Evolutionary conservation across 2,113 vertebrate species (phyloP).

Genomic region (Sterna hirundo): DNA sequence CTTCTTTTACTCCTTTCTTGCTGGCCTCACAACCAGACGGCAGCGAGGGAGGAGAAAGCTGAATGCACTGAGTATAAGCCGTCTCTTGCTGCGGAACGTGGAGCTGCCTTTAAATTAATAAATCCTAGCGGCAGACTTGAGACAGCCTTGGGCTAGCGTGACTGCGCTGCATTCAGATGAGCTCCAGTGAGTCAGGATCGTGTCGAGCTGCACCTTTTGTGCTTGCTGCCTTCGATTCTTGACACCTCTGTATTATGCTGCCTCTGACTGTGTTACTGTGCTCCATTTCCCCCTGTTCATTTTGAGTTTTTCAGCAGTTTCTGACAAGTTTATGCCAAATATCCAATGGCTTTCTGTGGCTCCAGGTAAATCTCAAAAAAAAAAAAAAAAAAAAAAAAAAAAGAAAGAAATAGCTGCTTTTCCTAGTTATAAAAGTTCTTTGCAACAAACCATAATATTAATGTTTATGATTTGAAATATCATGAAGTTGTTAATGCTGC

Average conservation of each 20-base stretch:
- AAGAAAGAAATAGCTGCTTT: background rate
- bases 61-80: background rate
- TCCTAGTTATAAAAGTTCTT: background rate
- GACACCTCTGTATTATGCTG: background rate
- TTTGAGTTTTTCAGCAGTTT: background rate
- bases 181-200: background rate
- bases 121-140: background rate
- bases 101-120: background rate
- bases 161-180: background rate
- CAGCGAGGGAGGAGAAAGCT: background rate
- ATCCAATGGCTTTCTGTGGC: background rate
- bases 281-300: background rate
- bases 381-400: background rate
- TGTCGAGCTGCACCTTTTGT: background rate
- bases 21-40: background rate
- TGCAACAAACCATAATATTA: background rate
- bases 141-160: background rate
- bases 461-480: background rate
- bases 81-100: background rate
- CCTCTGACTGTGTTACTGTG: background rate
- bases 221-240: background rate
- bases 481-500: background rate
- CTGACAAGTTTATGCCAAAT: background rate
- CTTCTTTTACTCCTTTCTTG: background rate
- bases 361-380: background rate